Percentiles rank a stretch among this genome's conserved stretches.
Conservation (phyloP, 2,113 vertebrate species). For the Alces alces region DNA sequence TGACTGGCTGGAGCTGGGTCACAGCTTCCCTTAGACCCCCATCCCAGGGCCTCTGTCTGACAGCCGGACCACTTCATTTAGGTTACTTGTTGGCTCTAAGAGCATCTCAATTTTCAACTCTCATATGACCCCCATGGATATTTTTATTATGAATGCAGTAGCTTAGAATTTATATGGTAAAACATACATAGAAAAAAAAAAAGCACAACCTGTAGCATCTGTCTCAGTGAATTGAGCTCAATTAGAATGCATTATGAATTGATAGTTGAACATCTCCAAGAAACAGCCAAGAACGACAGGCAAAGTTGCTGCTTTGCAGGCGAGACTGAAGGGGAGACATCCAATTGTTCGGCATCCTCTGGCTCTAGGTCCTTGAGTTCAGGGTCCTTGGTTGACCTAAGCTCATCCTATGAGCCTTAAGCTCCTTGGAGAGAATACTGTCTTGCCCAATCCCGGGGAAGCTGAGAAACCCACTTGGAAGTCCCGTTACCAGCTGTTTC, state of each 20-base stretch:
- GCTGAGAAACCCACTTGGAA: no score
- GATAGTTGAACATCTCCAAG: not conserved
- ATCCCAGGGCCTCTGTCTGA: not conserved
- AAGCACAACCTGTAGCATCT: not conserved
- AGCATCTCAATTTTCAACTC: not conserved
- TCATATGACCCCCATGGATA: no score
- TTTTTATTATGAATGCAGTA: not conserved
- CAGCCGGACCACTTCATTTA: fast-evolving
- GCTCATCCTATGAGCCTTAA: not conserved
- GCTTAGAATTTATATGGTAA: not conserved
- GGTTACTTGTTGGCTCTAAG: not conserved
- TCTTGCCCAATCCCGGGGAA: not conserved
- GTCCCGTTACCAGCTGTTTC: fast-evolving
- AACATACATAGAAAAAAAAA: not conserved
- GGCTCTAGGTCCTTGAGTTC: not conserved
- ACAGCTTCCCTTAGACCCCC: not conserved
- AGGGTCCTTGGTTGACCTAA: not conserved
- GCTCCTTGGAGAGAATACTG: fast-evolving
- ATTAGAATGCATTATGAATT: not conserved
- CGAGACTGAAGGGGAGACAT: fast-evolving
- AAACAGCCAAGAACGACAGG: not conserved
- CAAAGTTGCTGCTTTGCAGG: not conserved
- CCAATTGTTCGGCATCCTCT: not conserved
- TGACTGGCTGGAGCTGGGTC: fast-evolving
- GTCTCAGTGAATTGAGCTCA: not conserved